Conservation (phyloP, 2,797 vertebrate species). For the Eidolon dupreanum region DNA sequence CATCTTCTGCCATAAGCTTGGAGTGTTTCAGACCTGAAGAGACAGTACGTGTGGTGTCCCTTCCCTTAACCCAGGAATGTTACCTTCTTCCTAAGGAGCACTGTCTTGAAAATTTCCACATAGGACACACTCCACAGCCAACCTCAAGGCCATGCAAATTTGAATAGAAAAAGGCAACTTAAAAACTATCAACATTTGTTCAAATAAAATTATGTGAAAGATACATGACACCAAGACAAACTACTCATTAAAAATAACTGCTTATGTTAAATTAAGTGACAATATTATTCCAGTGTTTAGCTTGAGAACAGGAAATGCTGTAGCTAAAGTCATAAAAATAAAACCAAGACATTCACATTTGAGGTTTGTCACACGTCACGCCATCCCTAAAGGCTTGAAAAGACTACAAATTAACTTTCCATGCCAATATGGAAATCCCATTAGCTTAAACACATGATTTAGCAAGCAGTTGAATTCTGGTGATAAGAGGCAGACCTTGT, state of each 20-base stretch:
- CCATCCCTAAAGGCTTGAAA: constrained; percentile 65
- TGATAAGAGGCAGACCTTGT: constrained; percentile 53
- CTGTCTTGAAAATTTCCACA: constrained; percentile 54
- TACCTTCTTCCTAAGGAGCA: constrained; percentile 70
- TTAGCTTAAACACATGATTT: constrained; percentile 50
- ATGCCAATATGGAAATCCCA: constrained; percentile 39
- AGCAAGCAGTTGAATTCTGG: constrained; percentile 54
- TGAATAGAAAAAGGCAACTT: constrained; percentile 58
- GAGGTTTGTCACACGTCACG: constrained; percentile 70
- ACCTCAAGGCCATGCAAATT: constrained; percentile 58
- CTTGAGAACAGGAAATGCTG: constrained; percentile 78
- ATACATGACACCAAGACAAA: constrained; percentile 72
- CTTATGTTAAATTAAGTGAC: constrained; percentile 74
- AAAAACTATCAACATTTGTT: constrained; percentile 69
- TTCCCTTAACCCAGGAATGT: constrained; percentile 58
- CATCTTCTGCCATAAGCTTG: constrained; percentile 29
- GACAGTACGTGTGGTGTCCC: constrained; percentile 6
- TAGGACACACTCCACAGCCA: constrained; percentile 49
- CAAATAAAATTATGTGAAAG: constrained; percentile 57
- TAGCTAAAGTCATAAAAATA: constrained; percentile 75
- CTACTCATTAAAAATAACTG: constrained; percentile 69
- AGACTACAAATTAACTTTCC: constrained; percentile 58
- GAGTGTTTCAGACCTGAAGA: constrained; percentile 65
- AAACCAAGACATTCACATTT: constrained; percentile 85
- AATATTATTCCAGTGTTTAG: constrained; percentile 85